Base-by-base conservation (phyloP, 2,797 vertebrate species). In the Avahi laniger region DNA sequence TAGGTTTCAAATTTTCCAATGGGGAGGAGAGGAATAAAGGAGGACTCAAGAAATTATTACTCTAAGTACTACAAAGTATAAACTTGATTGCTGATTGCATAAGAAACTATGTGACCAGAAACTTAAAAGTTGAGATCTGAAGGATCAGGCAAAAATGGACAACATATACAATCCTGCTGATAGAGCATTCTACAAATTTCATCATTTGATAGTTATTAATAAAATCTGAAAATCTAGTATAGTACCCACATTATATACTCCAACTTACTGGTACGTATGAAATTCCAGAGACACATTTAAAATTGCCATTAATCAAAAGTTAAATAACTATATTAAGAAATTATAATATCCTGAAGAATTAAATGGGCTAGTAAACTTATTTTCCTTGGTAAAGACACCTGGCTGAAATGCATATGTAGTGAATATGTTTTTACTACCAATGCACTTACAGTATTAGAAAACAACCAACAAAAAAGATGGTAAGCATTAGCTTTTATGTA, bases 361-460 rank as follows among this genome's bases (percentile, higher is more conserved):
- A 94, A 81, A 91, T 43, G 43, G 43, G 94, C 50, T 52, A 67
- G 24, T 88, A 82, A 89, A 81, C 5, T 33, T 65, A 46, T 57
- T 83, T 79, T 50, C 65, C 80, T 83, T 88, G 69, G 57, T 54
- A 87, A 82, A 94, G 8, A 82, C 5, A 24, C 50, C 15, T 54
- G 30, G 48, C 88, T 89, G 89, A 95, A 93, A 96, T 88, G 26
- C 26, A 52, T 75, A 22, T 35, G 41, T 83, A 87, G 18, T 93
- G 48, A 91, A 96, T 67, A n/a, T 46, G 92, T 48, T 94, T 95
- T 90, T 50, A 86, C 38, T 89, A 72, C 9, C 18, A 92, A 61
- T 26, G 52, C 11, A 92, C 17, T 70, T 80, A 22, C 2, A 72
- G 38, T 82, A 72, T 46, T 88, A 50, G 65, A 90, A 93, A 90